phyloP scores from a whole-genome alignment of 1,140 invertebrate genomes.

The Delia radicum region DNA sequence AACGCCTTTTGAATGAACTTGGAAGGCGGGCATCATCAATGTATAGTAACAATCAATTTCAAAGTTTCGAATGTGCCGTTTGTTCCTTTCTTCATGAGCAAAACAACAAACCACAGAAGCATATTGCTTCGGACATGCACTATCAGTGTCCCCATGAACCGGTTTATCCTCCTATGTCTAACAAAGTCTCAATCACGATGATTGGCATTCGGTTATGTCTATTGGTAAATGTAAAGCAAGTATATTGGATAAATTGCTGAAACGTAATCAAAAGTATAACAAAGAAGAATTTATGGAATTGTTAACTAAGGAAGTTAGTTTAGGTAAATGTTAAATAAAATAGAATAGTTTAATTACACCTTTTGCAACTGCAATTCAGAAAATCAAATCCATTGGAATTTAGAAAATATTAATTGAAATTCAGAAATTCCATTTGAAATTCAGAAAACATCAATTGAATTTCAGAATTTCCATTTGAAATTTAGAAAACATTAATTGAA shows the following conservation, averaged over 20 bases:
- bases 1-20: conserved; percentile 31
- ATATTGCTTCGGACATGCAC: conserved; percentile 30
- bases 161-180: conserved; percentile 29
- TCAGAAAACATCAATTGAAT: too few relatives aligned
- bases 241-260: conserved; percentile 33
- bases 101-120: not conserved
- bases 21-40: conserved; percentile 25
- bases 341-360: too few relatives aligned
- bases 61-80: conserved; percentile 41
- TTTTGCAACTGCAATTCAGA: too few relatives aligned
- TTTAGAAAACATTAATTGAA: too few relatives aligned
- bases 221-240: conserved; percentile 39
- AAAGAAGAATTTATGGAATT: conserved; percentile 28
- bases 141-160: conserved; percentile 43
- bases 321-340: conserved; percentile 6
- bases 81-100: conserved; percentile 29
- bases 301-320: not conserved
- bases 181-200: not conserved
- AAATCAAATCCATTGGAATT: too few relatives aligned
- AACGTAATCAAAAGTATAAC: conserved; percentile 31
- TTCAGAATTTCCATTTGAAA: too few relatives aligned
- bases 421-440: too few relatives aligned
- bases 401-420: too few relatives aligned
- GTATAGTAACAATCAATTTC: conserved; percentile 32
- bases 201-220: conserved; percentile 38